phyloP scores from a whole-genome alignment of 2,797 vertebrate genomes.

The Falco biarmicus region DNA sequence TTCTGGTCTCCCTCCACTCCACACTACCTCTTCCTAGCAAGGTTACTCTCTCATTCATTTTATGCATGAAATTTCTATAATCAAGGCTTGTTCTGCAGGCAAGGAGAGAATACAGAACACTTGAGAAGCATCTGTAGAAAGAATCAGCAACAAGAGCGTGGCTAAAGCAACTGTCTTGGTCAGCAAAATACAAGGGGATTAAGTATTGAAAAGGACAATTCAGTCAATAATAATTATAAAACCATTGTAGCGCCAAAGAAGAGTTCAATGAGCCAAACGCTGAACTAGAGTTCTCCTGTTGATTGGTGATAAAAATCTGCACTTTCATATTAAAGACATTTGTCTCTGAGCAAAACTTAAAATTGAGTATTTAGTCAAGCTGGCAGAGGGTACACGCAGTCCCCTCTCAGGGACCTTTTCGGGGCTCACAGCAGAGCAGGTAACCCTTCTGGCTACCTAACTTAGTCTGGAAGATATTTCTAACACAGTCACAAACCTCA shows the following conservation, averaged over 20 bases:
- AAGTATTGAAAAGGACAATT: slow-evolving; percentile 5
- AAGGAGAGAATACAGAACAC: neutral
- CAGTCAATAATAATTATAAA: slow-evolving; percentile 52
- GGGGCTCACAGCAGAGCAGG: neutral
- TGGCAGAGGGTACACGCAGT: neutral
- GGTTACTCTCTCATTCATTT: neutral
- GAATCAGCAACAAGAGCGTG: neutral
- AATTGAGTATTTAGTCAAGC: neutral
- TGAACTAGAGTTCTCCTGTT: neutral
- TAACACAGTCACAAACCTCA: neutral
- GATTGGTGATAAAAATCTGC: neutral
- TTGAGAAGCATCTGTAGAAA: neutral
- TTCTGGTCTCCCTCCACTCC: neutral
- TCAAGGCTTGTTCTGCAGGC: neutral
- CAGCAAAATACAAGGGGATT: slow-evolving; percentile 5
- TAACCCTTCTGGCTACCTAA: neutral
- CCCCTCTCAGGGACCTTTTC: neutral
- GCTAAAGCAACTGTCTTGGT: neutral
- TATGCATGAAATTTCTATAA: neutral
- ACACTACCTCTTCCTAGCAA: neutral
- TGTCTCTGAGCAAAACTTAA: neutral
- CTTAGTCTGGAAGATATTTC: neutral
- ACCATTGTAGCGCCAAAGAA: neutral
- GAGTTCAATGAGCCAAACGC: neutral
- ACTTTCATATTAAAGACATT: neutral